Evolutionary conservation across 1,140 invertebrate genomes (phyloP).

Genomic region (Callitettix versicolor): DNA sequence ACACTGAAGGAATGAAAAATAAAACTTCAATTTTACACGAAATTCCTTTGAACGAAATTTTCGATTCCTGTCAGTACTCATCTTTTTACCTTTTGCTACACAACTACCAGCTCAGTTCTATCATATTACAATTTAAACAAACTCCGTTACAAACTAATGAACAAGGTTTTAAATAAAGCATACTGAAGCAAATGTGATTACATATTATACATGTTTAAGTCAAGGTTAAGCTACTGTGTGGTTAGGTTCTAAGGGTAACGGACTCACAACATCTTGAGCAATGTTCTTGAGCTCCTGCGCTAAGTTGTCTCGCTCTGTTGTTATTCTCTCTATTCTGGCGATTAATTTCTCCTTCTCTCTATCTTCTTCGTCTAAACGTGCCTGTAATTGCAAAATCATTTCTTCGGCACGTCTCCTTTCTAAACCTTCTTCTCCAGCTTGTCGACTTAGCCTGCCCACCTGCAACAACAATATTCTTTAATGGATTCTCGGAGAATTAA

Average conservation of each 20-base stretch:
- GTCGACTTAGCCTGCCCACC: slow-evolving; percentile 62
- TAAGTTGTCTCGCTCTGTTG: slow-evolving; percentile 51
- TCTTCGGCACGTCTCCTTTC: slow-evolving; percentile 62
- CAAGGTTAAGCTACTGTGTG: not conserved
- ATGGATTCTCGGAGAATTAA: too few species aligned
- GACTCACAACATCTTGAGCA: slow-evolving; percentile 29
- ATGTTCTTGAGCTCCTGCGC: slow-evolving; percentile 47
- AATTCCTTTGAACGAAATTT: too few species aligned
- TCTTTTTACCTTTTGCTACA: too few species aligned
- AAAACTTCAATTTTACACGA: too few species aligned
- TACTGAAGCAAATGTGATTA: not conserved
- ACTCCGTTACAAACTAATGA: not conserved
- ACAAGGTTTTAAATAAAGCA: not conserved
- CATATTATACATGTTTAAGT: not conserved
- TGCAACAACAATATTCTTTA: slow-evolving; percentile 25
- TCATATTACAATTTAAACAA: too few species aligned
- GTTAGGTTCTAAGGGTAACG: not conserved
- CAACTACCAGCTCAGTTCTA: too few species aligned
- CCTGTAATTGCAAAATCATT: slow-evolving; percentile 51
- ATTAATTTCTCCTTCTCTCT: slow-evolving; percentile 54
- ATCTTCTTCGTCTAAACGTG: slow-evolving; percentile 53
- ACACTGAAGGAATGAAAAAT: too few species aligned
- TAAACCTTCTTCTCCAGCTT: slow-evolving; percentile 67
- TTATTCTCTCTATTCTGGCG: slow-evolving; percentile 49
- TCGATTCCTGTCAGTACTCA: too few species aligned